phyloP scores from a whole-genome alignment of 2,797 vertebrate species.

The Melanotaenia boesemani region DNA sequence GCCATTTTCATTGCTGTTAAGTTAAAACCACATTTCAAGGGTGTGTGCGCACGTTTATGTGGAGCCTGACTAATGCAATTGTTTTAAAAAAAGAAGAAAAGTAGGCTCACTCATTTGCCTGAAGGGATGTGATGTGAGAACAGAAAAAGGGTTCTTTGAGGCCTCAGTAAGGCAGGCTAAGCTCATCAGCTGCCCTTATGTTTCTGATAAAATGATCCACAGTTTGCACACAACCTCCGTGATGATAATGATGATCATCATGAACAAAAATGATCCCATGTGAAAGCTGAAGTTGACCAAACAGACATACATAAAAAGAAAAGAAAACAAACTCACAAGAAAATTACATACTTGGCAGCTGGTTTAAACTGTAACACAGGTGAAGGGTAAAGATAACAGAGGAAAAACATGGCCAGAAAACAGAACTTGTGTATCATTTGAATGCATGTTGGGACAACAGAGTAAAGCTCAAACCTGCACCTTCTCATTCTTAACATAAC shows the following conservation, averaged over 20 bases:
- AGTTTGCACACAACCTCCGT: slow-evolving; percentile 25
- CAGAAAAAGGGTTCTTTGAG: slow-evolving; percentile 58
- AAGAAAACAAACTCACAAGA: slow-evolving; percentile 42
- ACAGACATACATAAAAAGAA: slow-evolving; percentile 20
- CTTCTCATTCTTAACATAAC: slow-evolving; percentile 33
- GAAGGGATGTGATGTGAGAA: slow-evolving; percentile 24
- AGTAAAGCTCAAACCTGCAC: slow-evolving; percentile 27
- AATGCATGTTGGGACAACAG: slow-evolving; percentile 39
- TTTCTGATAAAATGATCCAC: slow-evolving; percentile 32
- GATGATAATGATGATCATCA: slow-evolving; percentile 30
- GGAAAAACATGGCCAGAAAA: slow-evolving; percentile 32
- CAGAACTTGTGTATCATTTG: slow-evolving; percentile 17
- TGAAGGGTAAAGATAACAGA: slow-evolving; percentile 33
- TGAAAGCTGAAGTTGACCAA: slow-evolving; percentile 31
- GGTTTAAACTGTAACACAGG: slow-evolving; percentile 35
- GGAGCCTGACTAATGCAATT: slow-evolving; percentile 27
- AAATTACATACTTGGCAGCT: slow-evolving; percentile 62
- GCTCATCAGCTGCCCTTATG: slow-evolving; percentile 45
- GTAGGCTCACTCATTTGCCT: slow-evolving; percentile 32
- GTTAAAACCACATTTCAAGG: slow-evolving; percentile 40
- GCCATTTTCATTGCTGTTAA: slow-evolving; percentile 25
- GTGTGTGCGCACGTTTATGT: slow-evolving; percentile 42
- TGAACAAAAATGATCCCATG: slow-evolving; percentile 25
- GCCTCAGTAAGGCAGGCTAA: slow-evolving; percentile 62
- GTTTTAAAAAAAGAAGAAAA: slow-evolving; percentile 29